Percentiles rank a stretch among this genome's conserved stretches.
Evolutionary conservation across 2,888 invertebrate species (phyloP).

Genomic region (Dryocosmus kuriphilus): DNA sequence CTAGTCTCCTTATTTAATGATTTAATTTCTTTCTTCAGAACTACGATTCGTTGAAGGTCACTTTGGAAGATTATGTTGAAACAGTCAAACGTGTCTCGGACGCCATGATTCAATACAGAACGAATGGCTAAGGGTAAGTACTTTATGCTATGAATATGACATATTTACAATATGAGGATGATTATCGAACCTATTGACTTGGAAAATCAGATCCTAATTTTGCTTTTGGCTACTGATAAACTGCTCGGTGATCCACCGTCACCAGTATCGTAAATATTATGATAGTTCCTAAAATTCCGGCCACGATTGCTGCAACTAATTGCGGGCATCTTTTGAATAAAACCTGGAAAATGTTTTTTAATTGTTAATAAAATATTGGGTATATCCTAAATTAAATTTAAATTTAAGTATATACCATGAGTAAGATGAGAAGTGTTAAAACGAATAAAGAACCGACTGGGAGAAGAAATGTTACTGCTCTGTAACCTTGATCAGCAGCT

Average conservation of each 20-base stretch:
- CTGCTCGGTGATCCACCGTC: constrained; percentile 63
- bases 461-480: constrained; percentile 67
- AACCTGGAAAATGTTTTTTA: constrained; percentile 70
- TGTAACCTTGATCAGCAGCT: constrained; percentile 64
- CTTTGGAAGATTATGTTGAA: constrained; percentile 83
- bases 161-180: constrained; percentile 26
- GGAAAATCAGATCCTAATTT: constrained; percentile 47
- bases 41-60: constrained; percentile 81
- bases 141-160: constrained; percentile 51
- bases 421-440: constrained; percentile 64
- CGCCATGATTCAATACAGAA: constrained; percentile 80
- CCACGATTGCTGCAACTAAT: constrained; percentile 77
- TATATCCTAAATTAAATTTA: neutral
- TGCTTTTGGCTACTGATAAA: constrained; percentile 61
- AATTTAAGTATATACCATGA: constrained; percentile 68
- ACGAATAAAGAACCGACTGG: constrained; percentile 69
- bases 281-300: constrained; percentile 76
- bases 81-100: constrained; percentile 84
- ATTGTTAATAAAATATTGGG: neutral
- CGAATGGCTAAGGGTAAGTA: constrained; percentile 53
- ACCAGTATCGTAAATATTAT: constrained; percentile 75
- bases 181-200: neutral
- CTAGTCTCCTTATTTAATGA: constrained; percentile 38
- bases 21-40: constrained; percentile 79
- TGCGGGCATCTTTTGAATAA: constrained; percentile 78